Base-by-base conservation (phyloP, 2,797 vertebrate species). In the Pipistrellus nathusii region DNA sequence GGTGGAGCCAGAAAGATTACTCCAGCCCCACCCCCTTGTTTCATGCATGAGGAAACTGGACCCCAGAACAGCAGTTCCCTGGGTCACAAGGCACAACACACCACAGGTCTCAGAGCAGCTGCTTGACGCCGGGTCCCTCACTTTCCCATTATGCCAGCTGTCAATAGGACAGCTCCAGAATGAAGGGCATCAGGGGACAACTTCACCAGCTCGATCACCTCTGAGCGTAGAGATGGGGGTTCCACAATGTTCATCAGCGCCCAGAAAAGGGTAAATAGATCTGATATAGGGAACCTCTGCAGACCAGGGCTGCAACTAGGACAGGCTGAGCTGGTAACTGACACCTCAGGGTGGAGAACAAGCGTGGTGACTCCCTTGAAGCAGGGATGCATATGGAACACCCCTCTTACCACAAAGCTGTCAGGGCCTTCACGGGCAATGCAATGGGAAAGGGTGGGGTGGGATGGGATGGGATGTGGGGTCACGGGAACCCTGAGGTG, bases 251-350 rank as follows among this genome's bases (percentile, higher is more conserved):
- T 76, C 57, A 46, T 90, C 71, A 21, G 83, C 51, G 6, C 1
- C 20, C 77, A 38, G 68, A 64, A 87, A 96, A 46, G 68, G 20
- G 46, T 53, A 90, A 93, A 46, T 7, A 75, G 57, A 87, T 44
- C 8, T 0, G 0, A 64, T 53, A 23, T 5, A n/a, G 44, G 30
- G 73, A 55, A 38, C 6, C n/a, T 57, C 59, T 72, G 12, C 8
- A 73, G 59, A 76, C 15, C 8, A 17, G 0, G 2, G 51, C 6
- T 62, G 25, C 20, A 17, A 25, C 30, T 8, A 27, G 10, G 8
- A 38, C 41, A 62, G 30, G 18, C 62, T 30, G 20, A 91, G 41
- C 18, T 64, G 17, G 8, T 59, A 27, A 32, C 41, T 72, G 64
- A 80, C 14, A 57, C 44, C 48, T 23, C 23, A 32, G 14, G 53